Conservation (phyloP, 1,140 invertebrate genomes). For the Elymnias hypermnestra region DNA sequence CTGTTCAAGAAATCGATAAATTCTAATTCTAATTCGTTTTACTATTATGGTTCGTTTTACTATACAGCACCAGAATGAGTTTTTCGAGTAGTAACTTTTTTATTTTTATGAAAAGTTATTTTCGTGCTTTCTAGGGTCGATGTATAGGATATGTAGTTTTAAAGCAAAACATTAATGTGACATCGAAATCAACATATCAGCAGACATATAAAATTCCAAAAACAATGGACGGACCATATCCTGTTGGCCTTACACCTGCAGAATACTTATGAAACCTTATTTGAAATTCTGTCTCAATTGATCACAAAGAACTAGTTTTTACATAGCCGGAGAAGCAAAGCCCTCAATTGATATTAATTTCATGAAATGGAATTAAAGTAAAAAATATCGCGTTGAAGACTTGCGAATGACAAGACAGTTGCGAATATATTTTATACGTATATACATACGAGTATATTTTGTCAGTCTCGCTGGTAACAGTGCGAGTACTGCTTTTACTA, state of each 20-base stretch:
- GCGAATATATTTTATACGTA: slow-evolving; percentile 29
- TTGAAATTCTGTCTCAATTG: slow-evolving; percentile 26
- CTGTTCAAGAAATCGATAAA: too few relatives aligned
- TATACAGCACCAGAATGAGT: too few relatives aligned
- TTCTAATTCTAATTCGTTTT: too few relatives aligned
- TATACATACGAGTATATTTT: slow-evolving; percentile 8
- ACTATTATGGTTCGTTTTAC: too few relatives aligned
- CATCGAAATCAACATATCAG: too few relatives aligned
- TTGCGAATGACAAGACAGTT: slow-evolving; percentile 29
- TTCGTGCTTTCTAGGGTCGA: too few relatives aligned
- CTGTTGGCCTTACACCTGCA: slow-evolving; percentile 25
- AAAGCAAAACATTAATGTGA: too few relatives aligned
- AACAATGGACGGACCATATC: slow-evolving; percentile 1
- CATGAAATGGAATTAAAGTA: slow-evolving; percentile 46
- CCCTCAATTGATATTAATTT: slow-evolving; percentile 65
- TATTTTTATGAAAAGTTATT: too few relatives aligned
- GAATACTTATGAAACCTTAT: slow-evolving; percentile 36
- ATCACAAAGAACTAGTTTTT: slow-evolving; percentile 39
- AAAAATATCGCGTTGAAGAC: slow-evolving; percentile 34
- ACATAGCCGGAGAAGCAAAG: slow-evolving; percentile 33
- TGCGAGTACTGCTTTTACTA: too few relatives aligned
- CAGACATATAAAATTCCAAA: background rate
- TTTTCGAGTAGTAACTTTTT: too few relatives aligned
- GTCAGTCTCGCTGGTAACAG: too few relatives aligned
- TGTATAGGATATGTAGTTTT: too few relatives aligned